Evolutionary conservation across 1,140 invertebrate genomes (phyloP).

Genomic region (Cotesia typhae): DNA sequence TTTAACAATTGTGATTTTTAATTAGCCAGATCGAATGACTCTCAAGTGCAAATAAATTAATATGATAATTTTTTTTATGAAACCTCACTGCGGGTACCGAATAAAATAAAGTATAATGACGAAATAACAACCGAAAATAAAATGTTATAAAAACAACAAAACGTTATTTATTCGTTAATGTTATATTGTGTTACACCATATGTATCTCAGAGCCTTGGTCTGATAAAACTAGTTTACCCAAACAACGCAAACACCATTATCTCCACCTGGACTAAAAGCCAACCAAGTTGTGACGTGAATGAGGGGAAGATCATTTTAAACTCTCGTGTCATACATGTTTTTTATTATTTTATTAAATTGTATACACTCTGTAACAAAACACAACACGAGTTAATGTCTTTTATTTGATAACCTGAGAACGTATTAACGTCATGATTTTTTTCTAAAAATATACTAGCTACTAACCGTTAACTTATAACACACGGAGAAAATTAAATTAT

Average conservation of each 20-base stretch:
- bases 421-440: not conserved
- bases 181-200: slow-evolving; percentile 24
- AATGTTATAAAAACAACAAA: slow-evolving; percentile 10
- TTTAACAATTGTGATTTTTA: no score
- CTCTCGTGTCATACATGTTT: not conserved
- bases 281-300: not conserved
- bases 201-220: not conserved
- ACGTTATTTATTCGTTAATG: not conserved
- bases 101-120: no score
- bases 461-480: no score
- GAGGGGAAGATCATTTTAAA: slow-evolving; percentile 18
- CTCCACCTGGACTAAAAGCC: slow-evolving; percentile 36
- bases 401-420: no score
- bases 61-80: no score
- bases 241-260: slow-evolving; percentile 39
- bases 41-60: no score
- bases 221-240: slow-evolving; percentile 35
- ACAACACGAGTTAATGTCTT: slow-evolving; percentile 15
- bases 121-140: not conserved
- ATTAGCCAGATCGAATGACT: no score
- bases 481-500: no score
- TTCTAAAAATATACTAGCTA: not conserved
- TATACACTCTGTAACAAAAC: not conserved
- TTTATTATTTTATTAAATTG: no score
- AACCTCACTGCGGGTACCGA: no score